These are phyloP conservation scores for Petrophora chlorosata DNA, from an alignment of 2,888 invertebrate genomes.

Conservation along the genomic window DNA sequence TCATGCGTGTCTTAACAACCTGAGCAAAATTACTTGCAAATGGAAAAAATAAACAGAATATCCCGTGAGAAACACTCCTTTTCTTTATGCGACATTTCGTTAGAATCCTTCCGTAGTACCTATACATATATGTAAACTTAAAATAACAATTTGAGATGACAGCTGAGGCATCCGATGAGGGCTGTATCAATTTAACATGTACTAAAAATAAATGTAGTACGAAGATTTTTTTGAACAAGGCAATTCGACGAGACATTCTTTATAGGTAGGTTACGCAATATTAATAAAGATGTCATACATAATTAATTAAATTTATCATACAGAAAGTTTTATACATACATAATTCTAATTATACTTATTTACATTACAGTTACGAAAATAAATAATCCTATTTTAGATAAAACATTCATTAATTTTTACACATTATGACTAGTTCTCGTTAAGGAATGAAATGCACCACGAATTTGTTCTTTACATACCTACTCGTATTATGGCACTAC, in stretches of 20 bases:
- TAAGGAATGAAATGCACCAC: slow-evolving; percentile 74
- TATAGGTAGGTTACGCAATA: too few relatives aligned
- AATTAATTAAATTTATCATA: too few relatives aligned
- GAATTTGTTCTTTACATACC: slow-evolving; percentile 50
- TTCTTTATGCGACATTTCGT: slow-evolving; percentile 2
- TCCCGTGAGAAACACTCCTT: slow-evolving; percentile 1
- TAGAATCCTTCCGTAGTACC: too few relatives aligned
- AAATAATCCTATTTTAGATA: slow-evolving; percentile 47
- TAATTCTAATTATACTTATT: too few relatives aligned
- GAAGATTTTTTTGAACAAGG: not conserved
- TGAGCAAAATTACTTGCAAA: not conserved
- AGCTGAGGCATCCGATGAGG: too few relatives aligned
- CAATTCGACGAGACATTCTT: not conserved
- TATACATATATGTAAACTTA: too few relatives aligned
- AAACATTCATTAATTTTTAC: slow-evolving; percentile 47
- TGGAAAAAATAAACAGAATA: slow-evolving; percentile 1
- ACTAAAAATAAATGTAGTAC: too few relatives aligned
- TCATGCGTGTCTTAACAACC: slow-evolving; percentile 13
- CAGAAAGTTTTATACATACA: not conserved
- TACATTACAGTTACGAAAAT: slow-evolving; percentile 44
- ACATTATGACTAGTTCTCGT: slow-evolving; percentile 73
- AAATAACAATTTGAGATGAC: not conserved
- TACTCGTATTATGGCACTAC: slow-evolving; percentile 61
- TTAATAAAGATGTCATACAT: too few relatives aligned
- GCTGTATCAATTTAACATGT: too few relatives aligned